phyloP scores from a whole-genome alignment of 2,797 vertebrate species.

The Alosa sapidissima region DNA sequence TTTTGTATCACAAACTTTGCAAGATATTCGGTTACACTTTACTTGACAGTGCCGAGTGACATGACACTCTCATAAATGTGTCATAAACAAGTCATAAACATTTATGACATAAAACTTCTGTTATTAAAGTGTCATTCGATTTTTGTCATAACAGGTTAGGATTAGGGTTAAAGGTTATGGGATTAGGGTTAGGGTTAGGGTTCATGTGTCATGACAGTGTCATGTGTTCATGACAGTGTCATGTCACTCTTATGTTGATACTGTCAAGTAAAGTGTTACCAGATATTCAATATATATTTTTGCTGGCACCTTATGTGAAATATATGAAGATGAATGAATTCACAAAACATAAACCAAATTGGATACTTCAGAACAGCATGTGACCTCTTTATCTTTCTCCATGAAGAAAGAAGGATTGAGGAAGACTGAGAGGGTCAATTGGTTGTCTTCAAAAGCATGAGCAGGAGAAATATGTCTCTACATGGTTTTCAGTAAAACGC shows the following conservation, averaged over 20 bases:
- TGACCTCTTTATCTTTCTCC: neutral
- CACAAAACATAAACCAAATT: neutral
- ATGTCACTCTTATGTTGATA: too few relatives aligned
- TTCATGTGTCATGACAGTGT: too few relatives aligned
- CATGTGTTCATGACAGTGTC: too few relatives aligned
- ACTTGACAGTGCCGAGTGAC: too few relatives aligned
- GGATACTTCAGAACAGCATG: neutral
- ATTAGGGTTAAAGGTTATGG: too few relatives aligned
- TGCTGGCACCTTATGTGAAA: neutral
- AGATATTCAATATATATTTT: neutral
- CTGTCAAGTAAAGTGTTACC: too few relatives aligned
- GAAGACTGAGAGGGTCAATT: neutral
- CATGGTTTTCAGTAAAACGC: conserved; percentile 47
- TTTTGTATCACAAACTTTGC: neutral
- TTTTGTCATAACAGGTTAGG: too few relatives aligned
- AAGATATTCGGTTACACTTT: neutral
- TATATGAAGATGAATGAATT: neutral
- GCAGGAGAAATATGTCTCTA: conserved; percentile 38
- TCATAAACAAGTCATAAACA: too few relatives aligned
- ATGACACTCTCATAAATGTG: too few relatives aligned
- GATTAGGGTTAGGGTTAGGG: too few relatives aligned
- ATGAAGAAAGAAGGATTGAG: neutral
- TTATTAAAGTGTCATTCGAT: too few relatives aligned
- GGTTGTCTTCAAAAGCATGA: conserved; percentile 28
- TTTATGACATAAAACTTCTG: too few relatives aligned